Conservation (phyloP, 1,140 invertebrate genomes). For the Samia ricini region DNA sequence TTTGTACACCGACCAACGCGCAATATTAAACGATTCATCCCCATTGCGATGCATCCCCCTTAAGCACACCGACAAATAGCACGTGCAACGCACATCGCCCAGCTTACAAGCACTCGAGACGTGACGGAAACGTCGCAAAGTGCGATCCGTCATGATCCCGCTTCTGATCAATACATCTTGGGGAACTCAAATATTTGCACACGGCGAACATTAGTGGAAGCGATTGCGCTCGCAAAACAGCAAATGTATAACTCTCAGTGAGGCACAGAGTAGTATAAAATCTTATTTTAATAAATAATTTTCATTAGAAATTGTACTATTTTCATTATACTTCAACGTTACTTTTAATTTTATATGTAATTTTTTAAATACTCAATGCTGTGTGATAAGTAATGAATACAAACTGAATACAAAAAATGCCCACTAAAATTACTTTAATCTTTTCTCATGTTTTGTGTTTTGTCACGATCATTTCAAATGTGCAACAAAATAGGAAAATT, state of each 20-base stretch:
- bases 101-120: constrained; percentile 58
- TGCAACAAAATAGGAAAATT: too few relatives aligned
- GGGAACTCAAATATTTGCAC: constrained; percentile 67
- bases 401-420: too few relatives aligned
- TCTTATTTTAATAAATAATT: neutral
- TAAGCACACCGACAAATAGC: neutral
- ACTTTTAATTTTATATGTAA: too few relatives aligned
- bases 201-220: constrained; percentile 56
- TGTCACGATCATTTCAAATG: too few relatives aligned
- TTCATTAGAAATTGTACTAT: too few relatives aligned
- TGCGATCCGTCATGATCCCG: constrained; percentile 44
- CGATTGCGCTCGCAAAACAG: constrained; percentile 24
- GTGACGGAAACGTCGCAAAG: constrained; percentile 50
- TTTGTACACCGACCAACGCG: neutral
- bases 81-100: constrained; percentile 24
- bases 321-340: too few relatives aligned
- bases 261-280: constrained; percentile 16
- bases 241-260: constrained; percentile 24
- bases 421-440: too few relatives aligned
- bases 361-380: too few relatives aligned
- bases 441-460: too few relatives aligned
- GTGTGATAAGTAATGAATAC: too few relatives aligned
- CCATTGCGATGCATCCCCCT: neutral
- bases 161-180: constrained; percentile 63
- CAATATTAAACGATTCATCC: neutral